Percentiles rank a stretch among this genome's conserved stretches.
phyloP scores from a whole-genome alignment of 2,888 invertebrate genomes.

The Icerya purchasi region DNA sequence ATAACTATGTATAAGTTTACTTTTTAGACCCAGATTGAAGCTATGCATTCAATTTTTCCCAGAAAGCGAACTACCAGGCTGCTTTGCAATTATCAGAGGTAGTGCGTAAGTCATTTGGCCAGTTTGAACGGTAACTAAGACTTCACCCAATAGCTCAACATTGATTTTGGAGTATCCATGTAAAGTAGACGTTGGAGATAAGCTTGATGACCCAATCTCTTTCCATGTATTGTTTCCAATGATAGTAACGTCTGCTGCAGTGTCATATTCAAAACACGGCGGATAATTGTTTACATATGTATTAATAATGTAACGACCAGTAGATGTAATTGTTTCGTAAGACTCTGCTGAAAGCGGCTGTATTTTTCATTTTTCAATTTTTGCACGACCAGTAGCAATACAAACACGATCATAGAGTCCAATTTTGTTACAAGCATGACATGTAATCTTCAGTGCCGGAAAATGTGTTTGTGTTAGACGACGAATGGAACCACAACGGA shows the following conservation, averaged over 20 bases:
- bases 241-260: conserved; percentile 1
- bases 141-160: no score
- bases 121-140: no score
- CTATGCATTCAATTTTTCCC: conserved; percentile 3
- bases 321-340: neutral
- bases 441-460: neutral
- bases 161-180: no score
- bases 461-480: neutral
- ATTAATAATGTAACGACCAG: conserved; percentile 1
- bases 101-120: no score
- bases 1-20: no score
- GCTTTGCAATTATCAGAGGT: no score
- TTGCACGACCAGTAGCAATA: neutral
- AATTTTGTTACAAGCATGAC: neutral
- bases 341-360: neutral
- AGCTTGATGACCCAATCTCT: no score
- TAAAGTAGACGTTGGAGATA: no score
- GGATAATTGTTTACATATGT: neutral
- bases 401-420: conserved; percentile 3
- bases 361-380: neutral
- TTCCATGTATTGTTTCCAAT: no score
- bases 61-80: neutral
- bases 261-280: conserved; percentile 3
- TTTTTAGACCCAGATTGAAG: neutral
- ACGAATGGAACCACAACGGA: no score